These are phyloP conservation scores for Epinephelus awoara DNA, from an alignment of 2,797 vertebrate species.

Conservation along the genomic window DNA sequence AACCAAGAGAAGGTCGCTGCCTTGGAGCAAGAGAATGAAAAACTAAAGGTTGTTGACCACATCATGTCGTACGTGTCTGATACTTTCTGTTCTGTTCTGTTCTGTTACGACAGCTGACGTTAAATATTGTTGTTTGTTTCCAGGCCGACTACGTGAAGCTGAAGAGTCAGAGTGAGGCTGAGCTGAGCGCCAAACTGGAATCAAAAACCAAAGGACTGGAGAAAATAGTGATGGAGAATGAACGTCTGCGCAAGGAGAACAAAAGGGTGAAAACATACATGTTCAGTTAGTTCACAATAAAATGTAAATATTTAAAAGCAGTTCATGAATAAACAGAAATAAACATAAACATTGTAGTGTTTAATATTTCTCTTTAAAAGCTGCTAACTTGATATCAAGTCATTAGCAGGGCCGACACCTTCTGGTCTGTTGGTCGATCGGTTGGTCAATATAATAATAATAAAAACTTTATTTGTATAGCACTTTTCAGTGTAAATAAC, in stretches of 20 bases:
- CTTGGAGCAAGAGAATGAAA: slow-evolving; percentile 89
- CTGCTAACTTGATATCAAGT: neutral
- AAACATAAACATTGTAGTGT: neutral
- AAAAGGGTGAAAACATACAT: slow-evolving; percentile 86
- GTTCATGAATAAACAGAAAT: too few species aligned
- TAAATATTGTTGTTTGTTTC: neutral
- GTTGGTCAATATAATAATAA: too few species aligned
- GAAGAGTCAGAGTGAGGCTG: slow-evolving; percentile 83
- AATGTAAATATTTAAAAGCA: neutral
- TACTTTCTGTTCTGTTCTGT: too few species aligned
- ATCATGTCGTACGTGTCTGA: rapidly evolving
- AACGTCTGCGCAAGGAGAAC: slow-evolving; percentile 91
- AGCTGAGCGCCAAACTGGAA: slow-evolving; percentile 87
- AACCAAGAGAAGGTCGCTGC: slow-evolving; percentile 85
- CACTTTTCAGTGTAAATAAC: too few species aligned
- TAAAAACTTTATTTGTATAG: too few species aligned
- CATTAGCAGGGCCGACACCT: neutral
- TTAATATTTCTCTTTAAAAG: neutral
- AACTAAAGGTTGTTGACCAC: slow-evolving; percentile 90
- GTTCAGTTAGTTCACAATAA: neutral
- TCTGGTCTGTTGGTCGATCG: too few species aligned
- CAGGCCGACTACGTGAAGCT: slow-evolving; percentile 90
- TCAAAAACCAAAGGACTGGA: slow-evolving; percentile 91
- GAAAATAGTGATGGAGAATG: slow-evolving; percentile 92
- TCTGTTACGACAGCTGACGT: neutral